Percentiles rank a stretch among this genome's conserved stretches.
phyloP scores from a whole-genome alignment of 2,113 vertebrate species.

The Steatornis caripensis region DNA sequence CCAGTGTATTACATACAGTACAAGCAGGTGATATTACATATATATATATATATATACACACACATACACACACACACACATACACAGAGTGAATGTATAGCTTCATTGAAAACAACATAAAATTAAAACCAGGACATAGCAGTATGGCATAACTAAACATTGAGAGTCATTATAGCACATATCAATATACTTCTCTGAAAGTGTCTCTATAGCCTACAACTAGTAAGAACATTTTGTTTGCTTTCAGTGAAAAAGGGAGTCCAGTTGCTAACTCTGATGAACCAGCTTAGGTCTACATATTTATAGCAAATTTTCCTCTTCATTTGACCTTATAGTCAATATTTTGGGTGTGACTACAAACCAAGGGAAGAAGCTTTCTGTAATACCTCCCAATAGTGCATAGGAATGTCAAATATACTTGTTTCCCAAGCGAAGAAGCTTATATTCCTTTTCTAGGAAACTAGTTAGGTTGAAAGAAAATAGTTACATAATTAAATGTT shows the following conservation, averaged over 20 bases:
- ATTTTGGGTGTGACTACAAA: background rate
- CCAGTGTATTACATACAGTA: too few species aligned
- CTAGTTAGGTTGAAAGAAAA: background rate
- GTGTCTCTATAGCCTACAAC: background rate
- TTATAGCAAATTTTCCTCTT: background rate
- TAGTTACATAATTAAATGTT: background rate
- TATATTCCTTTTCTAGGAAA: background rate
- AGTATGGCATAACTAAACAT: fast-evolving
- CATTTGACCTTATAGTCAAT: background rate
- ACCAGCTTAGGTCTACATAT: background rate
- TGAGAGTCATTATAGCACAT: background rate
- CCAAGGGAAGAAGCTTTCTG: background rate
- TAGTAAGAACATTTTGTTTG: background rate
- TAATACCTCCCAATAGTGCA: background rate
- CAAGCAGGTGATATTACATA: too few species aligned
- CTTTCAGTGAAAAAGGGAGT: background rate
- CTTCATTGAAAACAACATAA: too few species aligned
- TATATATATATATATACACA: too few species aligned
- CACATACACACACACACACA: too few species aligned
- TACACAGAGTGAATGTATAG: too few species aligned
- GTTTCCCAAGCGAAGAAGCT: background rate
- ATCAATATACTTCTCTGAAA: background rate
- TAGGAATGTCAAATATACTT: background rate
- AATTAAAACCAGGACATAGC: background rate
- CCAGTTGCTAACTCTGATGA: background rate